Conservation (phyloP, 23 tunicate genomes). For the Halocynthia aurantium region DNA sequence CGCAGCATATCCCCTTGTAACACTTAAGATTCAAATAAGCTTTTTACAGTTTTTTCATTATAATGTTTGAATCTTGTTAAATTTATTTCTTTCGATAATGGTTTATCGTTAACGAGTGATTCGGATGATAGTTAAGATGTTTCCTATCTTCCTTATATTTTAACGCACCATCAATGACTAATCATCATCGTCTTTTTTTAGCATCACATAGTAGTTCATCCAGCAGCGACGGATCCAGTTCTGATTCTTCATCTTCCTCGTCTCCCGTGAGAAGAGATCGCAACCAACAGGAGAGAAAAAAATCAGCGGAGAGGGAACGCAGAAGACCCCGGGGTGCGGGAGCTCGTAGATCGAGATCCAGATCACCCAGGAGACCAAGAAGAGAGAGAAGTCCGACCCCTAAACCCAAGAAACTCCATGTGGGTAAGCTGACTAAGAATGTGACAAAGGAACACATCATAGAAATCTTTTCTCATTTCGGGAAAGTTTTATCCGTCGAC, state of each 20-base stretch:
- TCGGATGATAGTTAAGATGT: too few species aligned
- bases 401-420: conserved; percentile 74
- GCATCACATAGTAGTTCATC: conserved; percentile 40
- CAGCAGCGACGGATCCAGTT: conserved; percentile 38
- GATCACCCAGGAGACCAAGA: conserved; percentile 58
- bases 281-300: conserved; percentile 42
- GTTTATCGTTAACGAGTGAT: too few species aligned
- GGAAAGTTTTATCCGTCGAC: conserved; percentile 62
- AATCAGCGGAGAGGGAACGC: conserved; percentile 25
- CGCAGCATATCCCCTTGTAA: too few species aligned
- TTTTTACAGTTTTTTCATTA: too few species aligned
- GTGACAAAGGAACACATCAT: conserved; percentile 79
- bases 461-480: conserved; percentile 88
- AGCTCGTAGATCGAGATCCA: conserved; percentile 33
- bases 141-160: too few species aligned
- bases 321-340: conserved; percentile 41
- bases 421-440: conserved; percentile 78
- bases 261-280: conserved; percentile 37
- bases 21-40: too few species aligned
- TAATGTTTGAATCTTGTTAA: too few species aligned
- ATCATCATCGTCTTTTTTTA: too few species aligned
- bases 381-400: conserved; percentile 80
- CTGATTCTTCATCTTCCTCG: conserved; percentile 47
- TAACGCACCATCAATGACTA: too few species aligned
- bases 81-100: too few species aligned